A percentile compares a stretch with the other conserved stretches of the same genome.
Conservation (phyloP, 1,140 invertebrate genomes). For the Macrocentrus cingulum region DNA sequence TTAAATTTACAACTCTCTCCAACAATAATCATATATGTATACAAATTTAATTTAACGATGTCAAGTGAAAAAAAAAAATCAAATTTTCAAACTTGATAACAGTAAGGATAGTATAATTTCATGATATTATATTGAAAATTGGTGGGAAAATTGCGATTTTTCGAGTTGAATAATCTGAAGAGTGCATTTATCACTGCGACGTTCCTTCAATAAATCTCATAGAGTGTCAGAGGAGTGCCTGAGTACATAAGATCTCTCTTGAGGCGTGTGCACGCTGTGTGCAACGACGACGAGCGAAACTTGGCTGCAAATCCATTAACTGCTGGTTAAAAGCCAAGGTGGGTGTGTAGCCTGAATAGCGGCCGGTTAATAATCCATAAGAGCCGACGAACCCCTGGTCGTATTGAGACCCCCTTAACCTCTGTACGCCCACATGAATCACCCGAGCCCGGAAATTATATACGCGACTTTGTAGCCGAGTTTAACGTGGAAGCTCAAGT, state of each 20-base stretch:
- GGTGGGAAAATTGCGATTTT: no score
- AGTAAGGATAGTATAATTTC: no score
- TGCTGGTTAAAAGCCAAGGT: constrained; percentile 25
- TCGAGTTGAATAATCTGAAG: no score
- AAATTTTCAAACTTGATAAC: no score
- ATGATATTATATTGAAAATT: no score
- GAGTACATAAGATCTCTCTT: constrained; percentile 16
- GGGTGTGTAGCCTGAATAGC: constrained; percentile 16
- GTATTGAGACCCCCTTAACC: constrained; percentile 16
- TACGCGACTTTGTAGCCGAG: not conserved
- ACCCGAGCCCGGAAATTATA: constrained; percentile 19
- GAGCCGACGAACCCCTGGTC: constrained; percentile 13
- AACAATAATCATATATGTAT: no score
- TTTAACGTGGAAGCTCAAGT: not conserved
- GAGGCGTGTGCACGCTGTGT: not conserved
- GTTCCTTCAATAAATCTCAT: constrained; percentile 25
- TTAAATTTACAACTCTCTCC: no score
- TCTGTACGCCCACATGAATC: not conserved
- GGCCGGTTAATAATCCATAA: constrained; percentile 26
- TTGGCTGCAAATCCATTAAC: constrained; percentile 27
- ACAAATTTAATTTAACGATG: no score
- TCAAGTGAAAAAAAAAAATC: no score
- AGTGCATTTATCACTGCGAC: constrained; percentile 17
- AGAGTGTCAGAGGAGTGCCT: constrained; percentile 16
- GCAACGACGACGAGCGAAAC: constrained; percentile 23